Evolutionary conservation across 2,113 vertebrate species (phyloP).

Genomic region (Mus pahari): DNA sequence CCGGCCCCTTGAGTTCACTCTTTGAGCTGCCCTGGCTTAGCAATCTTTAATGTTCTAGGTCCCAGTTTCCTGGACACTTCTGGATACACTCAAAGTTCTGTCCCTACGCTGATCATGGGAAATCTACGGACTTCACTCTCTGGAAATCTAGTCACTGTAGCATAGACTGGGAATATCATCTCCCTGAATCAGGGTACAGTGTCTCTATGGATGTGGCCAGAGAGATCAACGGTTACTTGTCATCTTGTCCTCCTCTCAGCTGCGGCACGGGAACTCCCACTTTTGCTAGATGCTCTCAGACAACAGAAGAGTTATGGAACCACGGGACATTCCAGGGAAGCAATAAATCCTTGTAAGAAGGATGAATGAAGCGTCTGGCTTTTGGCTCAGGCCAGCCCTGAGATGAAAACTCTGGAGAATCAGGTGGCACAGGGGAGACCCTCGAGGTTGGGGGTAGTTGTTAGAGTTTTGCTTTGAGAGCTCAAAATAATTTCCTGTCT

Average conservation of each 20-base stretch:
- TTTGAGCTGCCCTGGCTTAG: neutral
- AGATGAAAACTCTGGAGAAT: slow-evolving; percentile 70
- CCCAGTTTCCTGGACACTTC: neutral
- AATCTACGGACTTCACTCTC: neutral
- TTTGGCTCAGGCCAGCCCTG: slow-evolving; percentile 49
- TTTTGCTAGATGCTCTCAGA: slow-evolving; percentile 60
- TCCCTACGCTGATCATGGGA: neutral
- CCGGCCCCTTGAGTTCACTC: neutral
- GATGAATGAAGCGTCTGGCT: slow-evolving; percentile 71
- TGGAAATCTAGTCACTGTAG: slow-evolving; percentile 1
- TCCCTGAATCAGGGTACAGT: slow-evolving; percentile 28
- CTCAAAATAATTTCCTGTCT: slow-evolving; percentile 62
- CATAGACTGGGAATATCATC: slow-evolving; percentile 29
- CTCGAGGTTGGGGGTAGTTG: neutral
- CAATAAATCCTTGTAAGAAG: slow-evolving; percentile 71
- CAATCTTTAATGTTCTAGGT: neutral
- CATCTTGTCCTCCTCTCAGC: slow-evolving; percentile 20
- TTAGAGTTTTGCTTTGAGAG: slow-evolving; percentile 59
- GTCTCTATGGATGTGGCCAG: slow-evolving; percentile 44
- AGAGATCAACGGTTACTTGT: neutral
- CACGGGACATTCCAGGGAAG: slow-evolving; percentile 60
- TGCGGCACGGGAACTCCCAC: neutral
- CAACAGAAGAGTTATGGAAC: slow-evolving; percentile 64
- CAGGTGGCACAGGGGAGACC: slow-evolving; percentile 48
- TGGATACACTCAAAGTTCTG: neutral